These are phyloP conservation scores for Orchesella flavescens DNA, from an alignment of 2,888 invertebrate species.

Conservation along the genomic window DNA sequence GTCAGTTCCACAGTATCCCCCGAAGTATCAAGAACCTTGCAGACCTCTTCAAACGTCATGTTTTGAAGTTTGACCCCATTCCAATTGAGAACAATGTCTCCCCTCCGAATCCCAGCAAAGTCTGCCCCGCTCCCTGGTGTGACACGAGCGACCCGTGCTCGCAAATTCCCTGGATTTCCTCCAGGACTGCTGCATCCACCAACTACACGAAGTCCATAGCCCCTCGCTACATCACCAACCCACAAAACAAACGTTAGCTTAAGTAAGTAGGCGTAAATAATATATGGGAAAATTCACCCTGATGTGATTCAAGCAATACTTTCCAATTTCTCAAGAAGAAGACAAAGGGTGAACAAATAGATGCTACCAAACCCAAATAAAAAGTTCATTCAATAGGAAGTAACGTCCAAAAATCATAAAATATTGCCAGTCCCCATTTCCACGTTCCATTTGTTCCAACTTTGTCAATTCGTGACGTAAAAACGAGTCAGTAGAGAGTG, in stretches of 20 bases:
- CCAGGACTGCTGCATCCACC: conserved; percentile 79
- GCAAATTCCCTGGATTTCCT: conserved; percentile 75
- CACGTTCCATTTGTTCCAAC: conserved; percentile 41
- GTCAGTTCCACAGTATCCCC: conserved; percentile 87
- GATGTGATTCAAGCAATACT: not conserved
- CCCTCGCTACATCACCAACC: conserved; percentile 85
- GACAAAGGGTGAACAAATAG: not conserved
- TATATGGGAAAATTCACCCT: not conserved
- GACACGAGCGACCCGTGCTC: conserved; percentile 92
- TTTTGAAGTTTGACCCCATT: conserved; percentile 90
- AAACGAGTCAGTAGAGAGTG: not conserved
- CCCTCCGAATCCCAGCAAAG: conserved; percentile 89
- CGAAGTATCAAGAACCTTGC: conserved; percentile 89
- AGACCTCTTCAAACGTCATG: conserved; percentile 94
- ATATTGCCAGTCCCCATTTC: conserved; percentile 41
- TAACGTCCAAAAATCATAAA: conserved; percentile 43
- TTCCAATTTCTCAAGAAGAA: not conserved
- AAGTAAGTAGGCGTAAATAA: not conserved
- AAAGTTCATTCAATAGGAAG: conserved; percentile 17
- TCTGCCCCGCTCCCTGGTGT: conserved; percentile 94
- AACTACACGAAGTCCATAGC: conserved; percentile 95
- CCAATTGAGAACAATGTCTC: conserved; percentile 94
- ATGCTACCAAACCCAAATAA: not conserved
- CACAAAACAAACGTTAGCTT: not conserved
- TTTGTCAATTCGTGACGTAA: conserved; percentile 40